Evolutionary conservation across 2,113 vertebrate genomes (phyloP).

Genomic region (Canis aureus): DNA sequence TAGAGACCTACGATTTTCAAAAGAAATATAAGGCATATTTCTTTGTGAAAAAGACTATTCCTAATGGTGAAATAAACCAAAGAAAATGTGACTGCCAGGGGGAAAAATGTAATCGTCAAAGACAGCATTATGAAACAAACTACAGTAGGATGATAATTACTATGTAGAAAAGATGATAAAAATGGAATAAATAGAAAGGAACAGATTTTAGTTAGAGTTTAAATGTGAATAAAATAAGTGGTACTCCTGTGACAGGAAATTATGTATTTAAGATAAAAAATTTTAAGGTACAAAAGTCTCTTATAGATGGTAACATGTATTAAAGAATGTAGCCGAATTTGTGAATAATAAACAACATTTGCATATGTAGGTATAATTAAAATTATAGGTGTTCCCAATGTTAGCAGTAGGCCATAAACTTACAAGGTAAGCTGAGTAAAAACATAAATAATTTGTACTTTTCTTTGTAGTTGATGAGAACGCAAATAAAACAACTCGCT

Average conservation of each 20-base stretch:
- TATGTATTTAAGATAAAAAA: background rate
- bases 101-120: background rate
- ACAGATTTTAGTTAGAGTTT: background rate
- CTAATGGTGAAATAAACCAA: background rate
- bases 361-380: background rate
- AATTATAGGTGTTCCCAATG: background rate
- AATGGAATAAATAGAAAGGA: conserved; percentile 42
- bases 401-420: background rate
- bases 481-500: background rate
- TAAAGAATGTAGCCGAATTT: background rate
- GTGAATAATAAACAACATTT: background rate
- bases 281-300: background rate
- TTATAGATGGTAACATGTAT: background rate
- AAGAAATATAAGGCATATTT: background rate
- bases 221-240: background rate
- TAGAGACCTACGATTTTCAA: background rate
- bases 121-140: background rate
- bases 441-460: conserved; percentile 11
- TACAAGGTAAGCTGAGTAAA: background rate
- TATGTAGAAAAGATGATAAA: background rate
- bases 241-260: background rate
- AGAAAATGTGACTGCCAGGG: background rate
- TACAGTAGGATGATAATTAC: background rate
- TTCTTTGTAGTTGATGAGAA: background rate
- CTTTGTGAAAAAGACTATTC: background rate